Percentiles rank a stretch among this genome's conserved stretches.
Evolutionary conservation across 2,797 vertebrate genomes (phyloP).

Genomic region (Spea hammondii): DNA sequence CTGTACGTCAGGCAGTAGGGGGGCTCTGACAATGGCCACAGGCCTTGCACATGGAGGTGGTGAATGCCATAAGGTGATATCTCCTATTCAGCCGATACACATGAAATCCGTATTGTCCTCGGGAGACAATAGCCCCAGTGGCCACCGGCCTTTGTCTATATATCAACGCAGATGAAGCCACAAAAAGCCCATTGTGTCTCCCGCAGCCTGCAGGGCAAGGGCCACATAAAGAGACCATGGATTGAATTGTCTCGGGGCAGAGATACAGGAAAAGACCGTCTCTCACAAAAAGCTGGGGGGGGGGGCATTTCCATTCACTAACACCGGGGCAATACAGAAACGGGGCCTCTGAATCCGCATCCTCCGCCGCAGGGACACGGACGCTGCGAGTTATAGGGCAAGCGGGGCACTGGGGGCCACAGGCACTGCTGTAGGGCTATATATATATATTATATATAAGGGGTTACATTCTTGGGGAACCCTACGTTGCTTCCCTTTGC

Average conservation of each 20-base stretch:
- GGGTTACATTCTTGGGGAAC: no score
- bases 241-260: conserved; percentile 14
- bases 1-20: no score
- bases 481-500: no score
- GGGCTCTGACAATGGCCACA: conserved; percentile 10
- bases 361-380: no score
- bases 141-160: conserved; percentile 9
- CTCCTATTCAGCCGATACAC: conserved; percentile 36
- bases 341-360: no score
- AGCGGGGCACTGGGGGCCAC: no score
- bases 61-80: not conserved
- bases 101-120: conserved; percentile 35
- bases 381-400: no score
- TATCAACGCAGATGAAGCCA: conserved; percentile 31
- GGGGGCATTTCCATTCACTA: no score
- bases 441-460: no score
- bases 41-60: not conserved
- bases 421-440: no score
- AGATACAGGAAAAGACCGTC: not conserved
- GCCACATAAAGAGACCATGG: conserved; percentile 15
- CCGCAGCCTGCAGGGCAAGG: conserved; percentile 17
- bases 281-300: no score
- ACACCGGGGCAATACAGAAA: no score
- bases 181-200: conserved; percentile 35
- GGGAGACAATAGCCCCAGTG: conserved; percentile 21